phyloP scores from a whole-genome alignment of 2,113 vertebrate genomes.

The Piprites chloris region DNA sequence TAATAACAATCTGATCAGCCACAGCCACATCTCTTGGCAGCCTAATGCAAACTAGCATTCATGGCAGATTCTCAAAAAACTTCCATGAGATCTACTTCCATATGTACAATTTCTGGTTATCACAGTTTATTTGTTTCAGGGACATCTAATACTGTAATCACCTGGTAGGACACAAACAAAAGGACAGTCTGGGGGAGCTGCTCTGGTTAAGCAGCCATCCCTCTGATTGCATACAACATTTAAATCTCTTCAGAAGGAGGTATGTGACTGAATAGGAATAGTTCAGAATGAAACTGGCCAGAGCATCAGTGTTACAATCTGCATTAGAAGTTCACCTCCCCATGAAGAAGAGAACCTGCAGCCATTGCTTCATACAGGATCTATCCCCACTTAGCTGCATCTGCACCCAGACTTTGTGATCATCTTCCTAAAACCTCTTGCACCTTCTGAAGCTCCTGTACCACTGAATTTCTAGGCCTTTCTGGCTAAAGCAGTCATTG shows the following conservation, averaged over 20 bases:
- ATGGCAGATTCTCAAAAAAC: not conserved
- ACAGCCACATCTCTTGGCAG: not conserved
- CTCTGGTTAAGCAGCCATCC: not conserved
- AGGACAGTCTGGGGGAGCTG: not conserved
- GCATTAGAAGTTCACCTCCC: not conserved
- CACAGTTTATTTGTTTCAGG: not conserved
- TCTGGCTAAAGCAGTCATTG: not conserved
- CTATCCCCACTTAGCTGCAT: not conserved
- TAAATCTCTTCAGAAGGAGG: not conserved
- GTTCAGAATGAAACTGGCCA: not conserved
- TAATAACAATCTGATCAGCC: not conserved
- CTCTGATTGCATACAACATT: not conserved
- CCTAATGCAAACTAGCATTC: not conserved
- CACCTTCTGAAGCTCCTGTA: not conserved
- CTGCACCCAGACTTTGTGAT: not conserved
- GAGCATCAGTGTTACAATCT: not conserved
- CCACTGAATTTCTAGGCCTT: not conserved
- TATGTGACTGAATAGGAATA: not conserved
- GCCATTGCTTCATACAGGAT: not conserved
- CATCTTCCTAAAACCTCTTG: not conserved
- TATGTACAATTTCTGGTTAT: not conserved
- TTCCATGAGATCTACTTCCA: not conserved
- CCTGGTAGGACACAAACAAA: not conserved
- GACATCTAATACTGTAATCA: not conserved
- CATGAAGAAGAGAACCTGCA: not conserved